Conservation (phyloP, 2,797 vertebrate species). For the Pseudochirops cupreus region DNA sequence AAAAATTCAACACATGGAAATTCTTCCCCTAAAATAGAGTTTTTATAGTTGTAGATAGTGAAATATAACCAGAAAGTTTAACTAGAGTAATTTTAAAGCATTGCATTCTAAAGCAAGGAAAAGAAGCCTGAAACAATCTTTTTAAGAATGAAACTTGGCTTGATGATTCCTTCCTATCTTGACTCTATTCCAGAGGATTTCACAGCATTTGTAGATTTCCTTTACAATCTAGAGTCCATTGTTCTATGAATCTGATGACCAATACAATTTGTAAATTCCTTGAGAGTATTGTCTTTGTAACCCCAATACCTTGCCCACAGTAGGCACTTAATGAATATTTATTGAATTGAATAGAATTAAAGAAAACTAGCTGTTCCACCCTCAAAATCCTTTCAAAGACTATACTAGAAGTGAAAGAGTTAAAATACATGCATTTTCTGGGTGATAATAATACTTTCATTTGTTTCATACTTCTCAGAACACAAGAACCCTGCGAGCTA, state of each 20-base stretch:
- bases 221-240: neutral
- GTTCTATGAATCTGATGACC: neutral
- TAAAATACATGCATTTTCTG: too few species aligned
- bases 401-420: too few species aligned
- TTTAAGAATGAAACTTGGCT: neutral
- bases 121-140: neutral
- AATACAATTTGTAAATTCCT: neutral
- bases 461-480: too few species aligned
- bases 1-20: neutral
- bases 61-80: neutral
- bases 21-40: neutral
- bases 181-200: neutral
- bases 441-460: too few species aligned
- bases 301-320: neutral
- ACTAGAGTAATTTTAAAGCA: too few species aligned
- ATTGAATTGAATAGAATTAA: neutral
- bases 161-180: neutral
- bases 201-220: neutral
- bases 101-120: too few species aligned
- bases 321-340: neutral
- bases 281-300: neutral
- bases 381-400: too few species aligned
- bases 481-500: too few species aligned
- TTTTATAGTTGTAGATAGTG: neutral
- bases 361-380: too few species aligned